phyloP scores from a whole-genome alignment of 2,797 vertebrate species.

The Gadopsis bispinosus region DNA sequence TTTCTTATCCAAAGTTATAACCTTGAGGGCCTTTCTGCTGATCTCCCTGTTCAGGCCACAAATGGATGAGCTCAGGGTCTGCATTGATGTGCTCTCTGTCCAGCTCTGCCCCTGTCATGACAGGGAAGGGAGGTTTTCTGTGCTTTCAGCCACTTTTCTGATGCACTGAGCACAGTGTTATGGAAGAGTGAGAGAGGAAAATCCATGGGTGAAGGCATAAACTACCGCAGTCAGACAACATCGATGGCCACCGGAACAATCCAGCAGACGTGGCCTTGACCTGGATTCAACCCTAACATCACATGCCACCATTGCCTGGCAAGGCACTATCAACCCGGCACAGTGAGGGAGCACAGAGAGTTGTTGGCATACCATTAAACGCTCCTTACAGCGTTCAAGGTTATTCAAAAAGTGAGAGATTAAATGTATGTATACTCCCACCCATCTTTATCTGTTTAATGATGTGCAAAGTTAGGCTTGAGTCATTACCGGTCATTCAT shows the following conservation, averaged over 20 bases:
- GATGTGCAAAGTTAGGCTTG: constrained; percentile 59
- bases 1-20: constrained; percentile 72
- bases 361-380: constrained; percentile 60
- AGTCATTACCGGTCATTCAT: constrained; percentile 66
- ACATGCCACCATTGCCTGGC: constrained; percentile 38
- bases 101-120: constrained; percentile 52
- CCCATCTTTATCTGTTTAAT: constrained; percentile 68
- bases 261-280: constrained; percentile 63
- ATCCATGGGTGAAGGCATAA: constrained; percentile 32
- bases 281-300: constrained; percentile 51
- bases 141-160: constrained; percentile 64
- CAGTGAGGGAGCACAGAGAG: constrained; percentile 34
- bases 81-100: constrained; percentile 69
- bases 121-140: constrained; percentile 49
- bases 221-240: constrained; percentile 46
- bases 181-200: constrained; percentile 28
- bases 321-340: constrained; percentile 11
- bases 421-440: constrained; percentile 45
- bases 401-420: constrained; percentile 52
- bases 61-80: constrained; percentile 72
- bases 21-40: constrained; percentile 69
- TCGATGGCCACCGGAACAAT: constrained; percentile 46
- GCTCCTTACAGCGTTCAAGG: constrained; percentile 62
- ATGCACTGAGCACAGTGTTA: constrained; percentile 38
- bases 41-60: constrained; percentile 71